Conservation (phyloP, 1,140 invertebrate genomes). For the Drosophila tsacasi region DNA sequence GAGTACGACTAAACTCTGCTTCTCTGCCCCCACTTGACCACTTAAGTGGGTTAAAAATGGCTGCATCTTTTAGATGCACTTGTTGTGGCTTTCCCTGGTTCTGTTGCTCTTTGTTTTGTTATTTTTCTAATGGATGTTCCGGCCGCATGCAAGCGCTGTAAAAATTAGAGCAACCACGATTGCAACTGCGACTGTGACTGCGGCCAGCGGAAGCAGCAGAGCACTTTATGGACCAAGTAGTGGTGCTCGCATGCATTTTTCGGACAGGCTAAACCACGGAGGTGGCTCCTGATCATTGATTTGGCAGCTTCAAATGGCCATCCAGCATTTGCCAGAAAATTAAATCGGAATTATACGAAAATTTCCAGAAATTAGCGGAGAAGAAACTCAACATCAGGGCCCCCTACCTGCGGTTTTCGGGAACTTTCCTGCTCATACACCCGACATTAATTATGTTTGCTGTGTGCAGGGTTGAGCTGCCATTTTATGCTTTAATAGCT, state of each 20-base stretch:
- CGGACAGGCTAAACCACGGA: not conserved
- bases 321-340: not conserved
- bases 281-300: not conserved
- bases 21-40: conserved; percentile 44
- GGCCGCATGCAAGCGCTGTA: conserved; percentile 62
- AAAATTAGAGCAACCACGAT: conserved; percentile 62
- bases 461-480: conserved; percentile 7
- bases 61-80: conserved; percentile 65
- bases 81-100: conserved; percentile 41
- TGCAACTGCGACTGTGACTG: conserved; percentile 27
- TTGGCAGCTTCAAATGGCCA: not conserved
- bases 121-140: conserved; percentile 71
- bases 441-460: conserved; percentile 50
- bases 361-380: conserved; percentile 36
- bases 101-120: conserved; percentile 16
- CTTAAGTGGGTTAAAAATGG: conserved; percentile 78
- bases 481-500: conserved; percentile 74
- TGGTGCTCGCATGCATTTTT: conserved; percentile 18
- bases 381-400: conserved; percentile 10
- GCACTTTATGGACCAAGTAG: conserved; percentile 38
- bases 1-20: conserved; percentile 33
- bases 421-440: conserved; percentile 31
- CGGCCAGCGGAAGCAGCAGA: conserved; percentile 37
- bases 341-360: conserved; percentile 10
- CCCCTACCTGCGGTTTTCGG: conserved; percentile 38